These are phyloP conservation scores for Xiphophorus maculatus DNA, from an alignment of 2,113 vertebrate genomes.

Conservation along the genomic window DNA sequence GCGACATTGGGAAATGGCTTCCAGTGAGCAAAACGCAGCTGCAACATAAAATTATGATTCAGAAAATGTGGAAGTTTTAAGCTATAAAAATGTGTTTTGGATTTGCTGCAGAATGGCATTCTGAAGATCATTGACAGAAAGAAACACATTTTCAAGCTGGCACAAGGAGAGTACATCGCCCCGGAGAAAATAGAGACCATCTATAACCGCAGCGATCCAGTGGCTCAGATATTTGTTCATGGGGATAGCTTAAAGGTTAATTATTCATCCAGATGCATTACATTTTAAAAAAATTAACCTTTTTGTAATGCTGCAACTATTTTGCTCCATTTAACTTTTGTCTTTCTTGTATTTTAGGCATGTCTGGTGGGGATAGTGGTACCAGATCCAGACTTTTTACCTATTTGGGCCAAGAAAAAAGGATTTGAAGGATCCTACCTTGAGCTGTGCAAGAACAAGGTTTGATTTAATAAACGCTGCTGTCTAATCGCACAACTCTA, in stretches of 20 bases:
- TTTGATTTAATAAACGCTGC: conserved; percentile 45
- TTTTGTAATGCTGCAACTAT: not conserved
- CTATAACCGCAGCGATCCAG: conserved; percentile 86
- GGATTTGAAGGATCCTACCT: conserved; percentile 85
- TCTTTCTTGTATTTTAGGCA: conserved; percentile 75
- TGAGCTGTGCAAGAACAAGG: conserved; percentile 90
- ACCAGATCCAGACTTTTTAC: conserved; percentile 87
- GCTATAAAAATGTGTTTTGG: not conserved
- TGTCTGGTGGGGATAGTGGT: conserved; percentile 91
- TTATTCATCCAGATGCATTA: not conserved
- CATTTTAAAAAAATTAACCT: too few relatives aligned
- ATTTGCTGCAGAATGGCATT: conserved; percentile 87
- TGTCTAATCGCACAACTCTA: not conserved
- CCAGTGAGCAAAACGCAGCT: conserved; percentile 81
- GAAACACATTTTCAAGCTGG: conserved; percentile 98
- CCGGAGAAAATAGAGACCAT: conserved; percentile 96
- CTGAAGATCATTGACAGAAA: conserved; percentile 96
- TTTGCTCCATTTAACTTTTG: not conserved
- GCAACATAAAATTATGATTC: not conserved
- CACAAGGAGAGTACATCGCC: conserved; percentile 97
- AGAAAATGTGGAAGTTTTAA: not conserved
- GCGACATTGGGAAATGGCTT: conserved; percentile 96
- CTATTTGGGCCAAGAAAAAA: conserved; percentile 86
- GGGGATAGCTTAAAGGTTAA: conserved; percentile 94
- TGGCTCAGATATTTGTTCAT: conserved; percentile 94